These are phyloP conservation scores for Engraulis encrasicolus DNA, from an alignment of 2,113 vertebrate genomes.

Conservation along the genomic window DNA sequence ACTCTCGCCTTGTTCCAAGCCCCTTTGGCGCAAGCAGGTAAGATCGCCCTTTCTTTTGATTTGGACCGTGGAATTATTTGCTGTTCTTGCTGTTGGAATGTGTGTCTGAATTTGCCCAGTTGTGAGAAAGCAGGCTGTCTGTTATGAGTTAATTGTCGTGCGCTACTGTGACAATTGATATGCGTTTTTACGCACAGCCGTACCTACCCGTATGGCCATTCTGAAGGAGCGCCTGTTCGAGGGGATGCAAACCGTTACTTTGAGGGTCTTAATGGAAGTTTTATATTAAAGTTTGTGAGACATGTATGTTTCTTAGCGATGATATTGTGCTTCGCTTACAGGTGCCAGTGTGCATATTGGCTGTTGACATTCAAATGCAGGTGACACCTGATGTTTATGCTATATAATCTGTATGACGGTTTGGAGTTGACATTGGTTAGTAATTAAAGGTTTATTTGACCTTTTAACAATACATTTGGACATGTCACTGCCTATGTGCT, in stretches of 20 bases:
- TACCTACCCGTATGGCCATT: neutral
- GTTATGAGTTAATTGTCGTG: neutral
- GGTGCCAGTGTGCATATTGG: neutral
- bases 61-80: neutral
- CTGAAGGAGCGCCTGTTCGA: neutral
- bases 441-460: neutral
- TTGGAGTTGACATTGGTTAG: neutral
- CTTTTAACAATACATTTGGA: neutral
- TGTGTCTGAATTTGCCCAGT: neutral
- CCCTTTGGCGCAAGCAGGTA: slow-evolving; percentile 73
- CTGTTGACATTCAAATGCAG: neutral
- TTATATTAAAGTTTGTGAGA: neutral
- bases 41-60: slow-evolving; percentile 46
- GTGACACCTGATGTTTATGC: neutral
- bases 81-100: neutral
- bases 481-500: neutral
- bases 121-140: neutral
- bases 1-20: slow-evolving; percentile 66
- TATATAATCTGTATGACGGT: neutral
- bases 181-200: neutral
- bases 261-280: neutral
- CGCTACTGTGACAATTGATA: neutral
- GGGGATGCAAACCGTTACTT: neutral
- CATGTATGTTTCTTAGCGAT: neutral
- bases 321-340: neutral